Conservation (phyloP, 2,797 vertebrate genomes). For the Hippocampus kuda region DNA sequence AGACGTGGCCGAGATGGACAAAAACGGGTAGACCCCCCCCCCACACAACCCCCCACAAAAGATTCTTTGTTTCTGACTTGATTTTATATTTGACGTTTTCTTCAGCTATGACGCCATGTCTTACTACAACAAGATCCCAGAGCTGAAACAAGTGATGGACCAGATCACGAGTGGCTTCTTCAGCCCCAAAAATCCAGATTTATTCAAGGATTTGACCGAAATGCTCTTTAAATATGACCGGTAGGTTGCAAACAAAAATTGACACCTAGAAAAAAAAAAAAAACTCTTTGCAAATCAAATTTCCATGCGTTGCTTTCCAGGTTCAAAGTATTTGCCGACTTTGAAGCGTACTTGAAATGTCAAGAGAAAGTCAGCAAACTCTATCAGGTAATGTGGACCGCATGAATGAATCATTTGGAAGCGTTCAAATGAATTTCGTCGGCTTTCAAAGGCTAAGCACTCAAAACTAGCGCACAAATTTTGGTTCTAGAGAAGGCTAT, state of each 20-base stretch:
- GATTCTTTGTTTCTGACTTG: background rate
- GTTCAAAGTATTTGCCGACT: constrained; percentile 97
- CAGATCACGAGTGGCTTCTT: constrained; percentile 86
- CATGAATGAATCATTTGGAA: background rate
- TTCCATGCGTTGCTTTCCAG: constrained; percentile 47
- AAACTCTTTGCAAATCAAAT: background rate
- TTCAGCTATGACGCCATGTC: constrained; percentile 78
- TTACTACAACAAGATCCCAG: constrained; percentile 78
- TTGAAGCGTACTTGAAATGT: constrained; percentile 78
- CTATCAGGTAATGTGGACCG: constrained; percentile 74
- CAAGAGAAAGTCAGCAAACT: constrained; percentile 88
- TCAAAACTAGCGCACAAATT: background rate
- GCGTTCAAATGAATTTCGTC: background rate
- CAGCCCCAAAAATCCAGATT: constrained; percentile 77
- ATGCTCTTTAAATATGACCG: constrained; percentile 92
- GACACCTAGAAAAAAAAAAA: too few species aligned
- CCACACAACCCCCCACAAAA: fast-evolving
- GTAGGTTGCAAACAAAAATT: constrained; percentile 53
- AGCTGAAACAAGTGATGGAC: constrained; percentile 81
- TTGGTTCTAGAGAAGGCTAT: too few species aligned
- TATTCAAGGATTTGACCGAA: constrained; percentile 81
- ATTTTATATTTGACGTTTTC: background rate
- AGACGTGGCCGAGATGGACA: constrained; percentile 80
- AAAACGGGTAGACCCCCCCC: constrained; percentile 66
- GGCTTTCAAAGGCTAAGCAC: background rate